Conservation (phyloP, 2,888 invertebrate genomes). For the Trypoxylon attenuatum region DNA sequence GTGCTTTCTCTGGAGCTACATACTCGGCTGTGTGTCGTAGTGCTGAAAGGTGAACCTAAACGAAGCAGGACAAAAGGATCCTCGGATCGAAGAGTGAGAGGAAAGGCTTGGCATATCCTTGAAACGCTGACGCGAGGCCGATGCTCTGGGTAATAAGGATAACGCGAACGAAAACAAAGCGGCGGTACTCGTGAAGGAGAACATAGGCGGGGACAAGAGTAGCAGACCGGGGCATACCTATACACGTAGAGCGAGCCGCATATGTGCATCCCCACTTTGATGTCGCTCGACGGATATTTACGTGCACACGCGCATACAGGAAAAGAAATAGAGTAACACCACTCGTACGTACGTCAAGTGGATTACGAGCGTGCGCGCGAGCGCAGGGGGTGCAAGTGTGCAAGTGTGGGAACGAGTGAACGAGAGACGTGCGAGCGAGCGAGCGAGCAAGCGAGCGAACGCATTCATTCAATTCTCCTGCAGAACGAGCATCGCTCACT, state of each 20-base stretch:
- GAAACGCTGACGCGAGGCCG: not conserved
- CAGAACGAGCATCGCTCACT: slow-evolving; percentile 3
- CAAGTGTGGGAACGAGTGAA: not conserved
- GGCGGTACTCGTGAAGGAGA: not conserved
- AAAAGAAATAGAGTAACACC: slow-evolving; percentile 3
- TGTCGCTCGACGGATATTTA: not conserved
- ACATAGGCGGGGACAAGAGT: not conserved
- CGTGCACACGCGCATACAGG: not conserved
- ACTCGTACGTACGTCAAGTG: not conserved
- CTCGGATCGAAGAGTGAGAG: no score
- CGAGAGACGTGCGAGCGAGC: not conserved
- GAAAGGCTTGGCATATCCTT: no score
- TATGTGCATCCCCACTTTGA: not conserved
- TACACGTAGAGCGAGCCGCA: not conserved
- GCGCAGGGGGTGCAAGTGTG: not conserved
- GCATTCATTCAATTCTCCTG: slow-evolving; percentile 49
- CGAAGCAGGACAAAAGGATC: no score
- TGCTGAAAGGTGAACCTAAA: no score
- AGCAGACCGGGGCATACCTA: not conserved
- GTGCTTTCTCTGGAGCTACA: slow-evolving; percentile 4
- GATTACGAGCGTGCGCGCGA: not conserved
- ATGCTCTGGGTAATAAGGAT: not conserved
- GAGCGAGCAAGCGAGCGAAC: not conserved
- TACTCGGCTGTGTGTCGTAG: no score
- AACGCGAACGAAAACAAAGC: not conserved